These are phyloP conservation scores for Diabrotica undecimpunctata DNA, from an alignment of 1,140 invertebrate species.

Conservation along the genomic window DNA sequence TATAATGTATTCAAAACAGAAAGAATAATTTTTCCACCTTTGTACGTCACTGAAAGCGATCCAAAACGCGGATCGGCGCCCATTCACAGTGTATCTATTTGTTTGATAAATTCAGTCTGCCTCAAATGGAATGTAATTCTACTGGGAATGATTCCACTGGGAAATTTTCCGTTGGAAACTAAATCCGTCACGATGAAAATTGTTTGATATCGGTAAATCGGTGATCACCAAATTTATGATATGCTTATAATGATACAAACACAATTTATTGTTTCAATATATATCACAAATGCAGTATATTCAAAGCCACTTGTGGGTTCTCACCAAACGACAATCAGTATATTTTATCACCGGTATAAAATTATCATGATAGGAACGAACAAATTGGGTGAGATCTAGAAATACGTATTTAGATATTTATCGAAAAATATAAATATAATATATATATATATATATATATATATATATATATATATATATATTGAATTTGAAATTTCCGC, in stretches of 20 bases:
- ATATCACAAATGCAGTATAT: constrained; percentile 1
- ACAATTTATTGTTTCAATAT: constrained; percentile 22
- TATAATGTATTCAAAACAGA: too few relatives aligned
- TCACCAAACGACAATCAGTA: constrained; percentile 10
- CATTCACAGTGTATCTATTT: constrained; percentile 11
- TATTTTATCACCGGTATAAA: constrained; percentile 7
- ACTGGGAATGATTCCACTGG: constrained; percentile 35
- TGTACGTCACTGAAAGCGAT: background rate
- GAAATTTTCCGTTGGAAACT: constrained; percentile 35
- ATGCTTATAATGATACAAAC: constrained; percentile 30
- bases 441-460: too few relatives aligned
- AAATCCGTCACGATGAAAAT: constrained; percentile 35
- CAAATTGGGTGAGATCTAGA: too few relatives aligned
- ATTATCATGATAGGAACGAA: background rate
- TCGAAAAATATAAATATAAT: too few relatives aligned
- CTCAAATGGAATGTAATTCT: constrained; percentile 34
- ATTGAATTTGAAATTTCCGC: too few relatives aligned
- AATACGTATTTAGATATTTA: too few relatives aligned
- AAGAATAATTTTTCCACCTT: background rate
- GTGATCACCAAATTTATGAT: constrained; percentile 35
- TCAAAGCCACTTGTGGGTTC: constrained; percentile 14
- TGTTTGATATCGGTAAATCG: constrained; percentile 37
- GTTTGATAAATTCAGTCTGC: constrained; percentile 26
- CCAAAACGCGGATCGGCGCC: constrained; percentile 7
- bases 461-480: too few relatives aligned